These are phyloP conservation scores for Turritopsis dohrnii DNA, from an alignment of 30 jellyfish, hydroid and myxozoan species.

Conservation along the genomic window DNA sequence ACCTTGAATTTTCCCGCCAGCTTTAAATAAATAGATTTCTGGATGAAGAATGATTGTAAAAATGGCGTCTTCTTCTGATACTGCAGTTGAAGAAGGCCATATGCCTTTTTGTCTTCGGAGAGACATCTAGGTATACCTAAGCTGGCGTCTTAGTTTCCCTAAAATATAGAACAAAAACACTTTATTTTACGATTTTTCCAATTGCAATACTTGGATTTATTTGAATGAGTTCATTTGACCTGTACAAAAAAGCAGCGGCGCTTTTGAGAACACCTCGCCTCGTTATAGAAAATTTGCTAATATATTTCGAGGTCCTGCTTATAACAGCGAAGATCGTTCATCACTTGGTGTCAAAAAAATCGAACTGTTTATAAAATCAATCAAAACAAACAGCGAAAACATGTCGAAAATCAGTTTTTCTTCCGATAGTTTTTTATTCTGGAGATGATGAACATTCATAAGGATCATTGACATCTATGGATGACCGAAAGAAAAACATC, in stretches of 20 bases:
- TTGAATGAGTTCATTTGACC: no score
- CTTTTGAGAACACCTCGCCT: no score
- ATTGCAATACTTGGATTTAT: no score
- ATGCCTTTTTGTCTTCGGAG: constrained; percentile 1
- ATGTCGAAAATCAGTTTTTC: not conserved
- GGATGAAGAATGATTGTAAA: constrained; percentile 8
- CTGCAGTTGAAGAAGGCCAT: constrained; percentile 12
- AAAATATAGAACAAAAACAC: no score
- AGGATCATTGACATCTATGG: not conserved
- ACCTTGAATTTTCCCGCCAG: constrained; percentile 17
- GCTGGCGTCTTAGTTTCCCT: no score
- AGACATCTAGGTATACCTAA: no score
- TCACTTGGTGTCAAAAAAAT: not conserved
- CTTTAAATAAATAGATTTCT: not conserved
- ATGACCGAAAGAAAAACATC: not conserved
- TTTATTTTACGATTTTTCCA: no score
- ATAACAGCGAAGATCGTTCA: not conserved
- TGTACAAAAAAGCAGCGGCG: no score
- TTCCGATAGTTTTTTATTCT: not conserved
- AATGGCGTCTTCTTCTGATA: constrained; percentile 19
- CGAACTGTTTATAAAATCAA: not conserved
- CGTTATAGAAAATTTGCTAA: no score
- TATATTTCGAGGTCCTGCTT: not conserved
- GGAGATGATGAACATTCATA: not conserved
- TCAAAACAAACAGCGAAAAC: not conserved